Percentiles rank a stretch among this genome's conserved stretches.
These are phyloP conservation scores for Vollenhovia emeryi DNA, from an alignment of 1,140 invertebrate species.

Conservation along the genomic window DNA sequence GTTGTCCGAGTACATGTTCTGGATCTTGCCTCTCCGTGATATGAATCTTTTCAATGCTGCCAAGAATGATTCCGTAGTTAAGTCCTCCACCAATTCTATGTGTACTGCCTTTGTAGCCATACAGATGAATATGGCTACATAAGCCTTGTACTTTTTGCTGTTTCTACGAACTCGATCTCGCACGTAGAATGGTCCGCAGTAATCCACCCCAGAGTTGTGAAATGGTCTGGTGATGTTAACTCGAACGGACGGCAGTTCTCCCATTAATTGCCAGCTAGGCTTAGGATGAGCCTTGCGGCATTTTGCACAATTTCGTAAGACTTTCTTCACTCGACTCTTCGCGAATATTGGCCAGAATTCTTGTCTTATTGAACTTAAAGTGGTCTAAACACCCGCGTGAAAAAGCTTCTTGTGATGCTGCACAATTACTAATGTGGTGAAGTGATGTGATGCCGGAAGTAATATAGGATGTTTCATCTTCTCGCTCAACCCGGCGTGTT, in stretches of 20 bases:
- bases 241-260: no score
- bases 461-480: background rate
- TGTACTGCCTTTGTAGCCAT: no score
- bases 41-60: background rate
- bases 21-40: background rate
- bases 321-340: no score
- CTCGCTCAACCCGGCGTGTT: fast-evolving
- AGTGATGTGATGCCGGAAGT: background rate
- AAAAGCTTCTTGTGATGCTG: background rate
- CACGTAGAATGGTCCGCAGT: no score
- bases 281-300: background rate
- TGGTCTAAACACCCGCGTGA: background rate
- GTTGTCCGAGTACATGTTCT: background rate
- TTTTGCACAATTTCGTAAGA: background rate
- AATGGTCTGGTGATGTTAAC: no score
- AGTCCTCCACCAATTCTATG: background rate
- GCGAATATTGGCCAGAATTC: background rate
- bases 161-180: background rate
- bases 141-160: background rate
- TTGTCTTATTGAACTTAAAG: background rate
- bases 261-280: no score
- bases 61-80: background rate
- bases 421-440: background rate
- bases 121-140: no score
- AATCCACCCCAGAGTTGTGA: no score